A percentile compares a stretch with the other conserved stretches of the same genome.
phyloP scores from a whole-genome alignment of 35 echinoderm and acorn worm species.

The Stichopus chloronotus region DNA sequence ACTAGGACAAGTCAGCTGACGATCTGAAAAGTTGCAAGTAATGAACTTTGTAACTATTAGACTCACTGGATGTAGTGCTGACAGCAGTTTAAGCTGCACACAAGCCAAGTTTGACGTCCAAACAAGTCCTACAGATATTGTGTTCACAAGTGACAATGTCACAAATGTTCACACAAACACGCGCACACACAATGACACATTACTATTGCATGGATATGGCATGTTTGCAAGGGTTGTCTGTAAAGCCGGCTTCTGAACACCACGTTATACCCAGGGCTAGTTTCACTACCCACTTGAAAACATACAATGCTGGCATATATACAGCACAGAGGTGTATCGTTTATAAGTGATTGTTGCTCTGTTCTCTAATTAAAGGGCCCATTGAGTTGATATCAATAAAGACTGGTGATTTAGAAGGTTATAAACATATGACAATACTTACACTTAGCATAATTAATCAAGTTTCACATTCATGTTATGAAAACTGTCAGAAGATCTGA shows the following conservation, averaged over 20 bases:
- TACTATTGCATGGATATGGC: background rate
- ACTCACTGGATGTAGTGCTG: background rate
- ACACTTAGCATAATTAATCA: too few relatives aligned
- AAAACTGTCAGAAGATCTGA: background rate
- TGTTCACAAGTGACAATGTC: background rate
- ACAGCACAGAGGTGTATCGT: background rate
- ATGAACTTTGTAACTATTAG: background rate
- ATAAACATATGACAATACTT: too few relatives aligned
- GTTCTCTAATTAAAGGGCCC: background rate
- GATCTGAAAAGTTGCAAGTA: background rate
- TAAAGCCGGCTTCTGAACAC: background rate
- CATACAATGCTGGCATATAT: background rate
- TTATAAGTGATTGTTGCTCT: background rate
- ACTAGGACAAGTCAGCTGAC: constrained; percentile 9
- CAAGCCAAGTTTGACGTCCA: background rate
- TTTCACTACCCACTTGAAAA: background rate
- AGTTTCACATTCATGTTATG: background rate
- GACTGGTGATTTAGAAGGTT: too few relatives aligned
- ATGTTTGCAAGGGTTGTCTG: background rate
- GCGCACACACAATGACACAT: background rate
- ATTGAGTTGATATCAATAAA: too few relatives aligned
- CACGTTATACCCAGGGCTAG: background rate
- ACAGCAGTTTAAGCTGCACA: background rate
- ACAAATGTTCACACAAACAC: background rate
- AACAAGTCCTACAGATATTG: background rate